A percentile compares a stretch with the other conserved stretches of the same genome.
Evolutionary conservation across 2,797 vertebrate genomes (phyloP).

Genomic region (Lutjanus argentimaculatus): DNA sequence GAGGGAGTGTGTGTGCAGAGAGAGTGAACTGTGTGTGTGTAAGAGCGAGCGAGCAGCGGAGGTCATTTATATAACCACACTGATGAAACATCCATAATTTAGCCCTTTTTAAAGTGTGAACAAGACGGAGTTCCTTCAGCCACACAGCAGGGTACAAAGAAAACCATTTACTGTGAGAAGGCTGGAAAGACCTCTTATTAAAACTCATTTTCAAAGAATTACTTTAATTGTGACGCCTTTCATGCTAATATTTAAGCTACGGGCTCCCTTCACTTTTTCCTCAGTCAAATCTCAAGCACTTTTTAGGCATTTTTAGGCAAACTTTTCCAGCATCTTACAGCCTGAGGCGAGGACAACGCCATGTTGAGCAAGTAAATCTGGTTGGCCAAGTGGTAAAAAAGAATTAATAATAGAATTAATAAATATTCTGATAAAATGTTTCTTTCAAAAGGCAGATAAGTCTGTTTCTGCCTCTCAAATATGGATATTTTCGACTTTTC

Average conservation of each 20-base stretch:
- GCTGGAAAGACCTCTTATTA: slow-evolving; percentile 31
- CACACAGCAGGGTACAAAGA: slow-evolving; percentile 48
- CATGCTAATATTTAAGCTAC: slow-evolving; percentile 19
- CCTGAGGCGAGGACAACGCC: too few relatives aligned
- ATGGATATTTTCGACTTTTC: too few relatives aligned
- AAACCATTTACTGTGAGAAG: slow-evolving; percentile 44
- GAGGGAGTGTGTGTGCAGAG: slow-evolving; percentile 15
- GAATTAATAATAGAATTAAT: too few relatives aligned
- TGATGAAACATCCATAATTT: slow-evolving; percentile 75
- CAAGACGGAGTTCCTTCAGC: slow-evolving; percentile 56
- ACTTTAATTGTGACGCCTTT: slow-evolving; percentile 14
- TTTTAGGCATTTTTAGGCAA: too few relatives aligned
- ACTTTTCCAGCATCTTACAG: too few relatives aligned
- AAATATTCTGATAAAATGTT: too few relatives aligned
- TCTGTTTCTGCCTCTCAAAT: too few relatives aligned
- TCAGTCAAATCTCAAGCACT: too few relatives aligned
- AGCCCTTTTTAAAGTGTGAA: slow-evolving; percentile 70
- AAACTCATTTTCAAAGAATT: slow-evolving; percentile 29
- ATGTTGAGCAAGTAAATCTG: too few relatives aligned
- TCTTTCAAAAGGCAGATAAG: too few relatives aligned
- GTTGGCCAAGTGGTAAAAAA: too few relatives aligned
- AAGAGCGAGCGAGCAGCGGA: slow-evolving; percentile 28
- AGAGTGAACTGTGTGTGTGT: slow-evolving; percentile 11
- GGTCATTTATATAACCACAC: slow-evolving; percentile 75
- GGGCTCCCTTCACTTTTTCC: too few relatives aligned